Conservation (phyloP, 2,113 vertebrate genomes). For the Eubucco bourcierii region DNA sequence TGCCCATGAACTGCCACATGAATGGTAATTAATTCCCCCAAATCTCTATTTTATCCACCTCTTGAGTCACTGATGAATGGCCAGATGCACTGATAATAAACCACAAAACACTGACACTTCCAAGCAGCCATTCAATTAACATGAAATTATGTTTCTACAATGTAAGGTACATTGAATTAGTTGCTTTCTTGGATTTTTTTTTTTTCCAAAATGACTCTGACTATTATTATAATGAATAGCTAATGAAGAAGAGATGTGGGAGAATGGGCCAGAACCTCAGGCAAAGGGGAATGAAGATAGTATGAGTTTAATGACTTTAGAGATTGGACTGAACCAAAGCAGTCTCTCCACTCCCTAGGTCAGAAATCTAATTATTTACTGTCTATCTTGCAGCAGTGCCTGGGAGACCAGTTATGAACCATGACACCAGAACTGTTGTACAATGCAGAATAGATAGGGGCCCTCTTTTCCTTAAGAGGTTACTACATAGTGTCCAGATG, state of each 20-base stretch:
- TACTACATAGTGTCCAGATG: background rate
- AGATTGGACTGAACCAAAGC: background rate
- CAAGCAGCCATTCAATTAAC: conserved; percentile 38
- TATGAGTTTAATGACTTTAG: conserved; percentile 12
- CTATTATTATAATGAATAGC: background rate
- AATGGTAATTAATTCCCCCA: conserved; percentile 22
- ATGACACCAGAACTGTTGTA: background rate
- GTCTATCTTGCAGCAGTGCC: background rate
- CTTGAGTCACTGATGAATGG: conserved; percentile 3
- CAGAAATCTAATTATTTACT: conserved; percentile 34
- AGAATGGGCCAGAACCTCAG: background rate
- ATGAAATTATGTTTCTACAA: conserved; percentile 17
- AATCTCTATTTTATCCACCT: conserved; percentile 47
- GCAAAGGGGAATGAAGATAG: background rate
- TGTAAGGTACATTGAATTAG: background rate
- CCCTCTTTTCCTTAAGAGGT: background rate
- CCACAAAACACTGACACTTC: conserved; percentile 18
- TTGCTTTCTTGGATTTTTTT: background rate
- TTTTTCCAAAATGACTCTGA: background rate
- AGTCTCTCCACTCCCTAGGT: background rate
- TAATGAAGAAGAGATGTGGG: background rate
- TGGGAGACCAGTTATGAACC: background rate
- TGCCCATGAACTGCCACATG: background rate
- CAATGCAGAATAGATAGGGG: background rate
- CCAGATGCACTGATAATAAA: conserved; percentile 47